Evolutionary conservation across 2,797 vertebrate genomes (phyloP).

Genomic region (Galago senegalensis): DNA sequence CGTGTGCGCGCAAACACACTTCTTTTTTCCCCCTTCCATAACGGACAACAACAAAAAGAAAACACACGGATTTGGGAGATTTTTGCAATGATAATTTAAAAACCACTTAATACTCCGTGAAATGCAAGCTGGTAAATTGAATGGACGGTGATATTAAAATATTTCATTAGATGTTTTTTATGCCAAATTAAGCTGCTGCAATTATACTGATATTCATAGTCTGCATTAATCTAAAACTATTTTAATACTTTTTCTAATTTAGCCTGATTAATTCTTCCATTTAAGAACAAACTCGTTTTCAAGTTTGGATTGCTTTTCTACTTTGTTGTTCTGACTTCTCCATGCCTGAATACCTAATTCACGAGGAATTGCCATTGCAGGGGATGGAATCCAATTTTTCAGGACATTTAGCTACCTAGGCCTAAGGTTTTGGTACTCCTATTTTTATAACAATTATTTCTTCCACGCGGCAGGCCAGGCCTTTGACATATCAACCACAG

Average conservation of each 20-base stretch:
- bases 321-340: conserved; percentile 29
- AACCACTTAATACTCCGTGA: conserved; percentile 68
- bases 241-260: conserved; percentile 82
- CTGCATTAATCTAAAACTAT: conserved; percentile 81
- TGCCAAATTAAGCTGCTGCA: conserved; percentile 80
- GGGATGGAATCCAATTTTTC: background rate
- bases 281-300: conserved; percentile 63
- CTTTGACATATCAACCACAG: conserved; percentile 10
- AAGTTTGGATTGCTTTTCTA: conserved; percentile 60
- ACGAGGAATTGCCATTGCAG: background rate
- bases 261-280: conserved; percentile 77
- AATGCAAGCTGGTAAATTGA: conserved; percentile 75
- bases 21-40: background rate
- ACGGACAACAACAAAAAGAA: conserved; percentile 10
- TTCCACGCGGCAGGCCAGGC: background rate
- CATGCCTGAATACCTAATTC: conserved; percentile 17
- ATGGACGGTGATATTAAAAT: conserved; percentile 80
- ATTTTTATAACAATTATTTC: background rate
- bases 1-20: background rate
- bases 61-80: conserved; percentile 46
- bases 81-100: conserved; percentile 71
- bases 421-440: conserved; percentile 1
- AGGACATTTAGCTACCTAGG: conserved; percentile 17
- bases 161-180: conserved; percentile 81
- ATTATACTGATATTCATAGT: conserved; percentile 74